Evolutionary conservation across 1,140 invertebrate species (phyloP).

Genomic region (Panulirus ornatus): DNA sequence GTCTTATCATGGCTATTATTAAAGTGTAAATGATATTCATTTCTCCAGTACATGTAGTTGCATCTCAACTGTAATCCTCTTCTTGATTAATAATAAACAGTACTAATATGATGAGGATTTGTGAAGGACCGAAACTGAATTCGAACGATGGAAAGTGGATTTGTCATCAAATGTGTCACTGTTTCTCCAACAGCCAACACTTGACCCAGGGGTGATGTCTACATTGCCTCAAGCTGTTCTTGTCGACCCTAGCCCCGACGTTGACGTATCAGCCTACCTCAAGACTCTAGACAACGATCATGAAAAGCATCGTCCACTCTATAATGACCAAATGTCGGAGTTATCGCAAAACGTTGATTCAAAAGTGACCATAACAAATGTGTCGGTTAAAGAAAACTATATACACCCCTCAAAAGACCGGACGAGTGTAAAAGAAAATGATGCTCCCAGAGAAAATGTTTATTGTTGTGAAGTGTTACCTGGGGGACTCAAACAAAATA

Average conservation of each 20-base stretch:
- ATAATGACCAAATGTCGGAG: background rate
- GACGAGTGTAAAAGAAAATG: background rate
- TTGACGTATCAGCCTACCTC: slow-evolving; percentile 21
- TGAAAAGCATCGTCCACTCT: background rate
- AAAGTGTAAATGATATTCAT: too few relatives aligned
- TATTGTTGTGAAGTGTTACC: background rate
- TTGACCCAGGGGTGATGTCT: background rate
- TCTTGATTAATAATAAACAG: too few relatives aligned
- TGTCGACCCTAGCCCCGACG: slow-evolving; percentile 4
- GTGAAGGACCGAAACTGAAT: too few relatives aligned
- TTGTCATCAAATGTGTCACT: too few relatives aligned
- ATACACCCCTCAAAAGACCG: background rate
- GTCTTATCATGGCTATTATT: too few relatives aligned
- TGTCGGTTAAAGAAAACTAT: background rate
- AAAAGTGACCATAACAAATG: background rate
- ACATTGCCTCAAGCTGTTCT: slow-evolving; percentile 28
- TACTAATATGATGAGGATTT: too few relatives aligned
- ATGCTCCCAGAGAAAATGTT: background rate
- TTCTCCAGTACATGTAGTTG: too few relatives aligned
- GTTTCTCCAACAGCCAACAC: slow-evolving; percentile 22
- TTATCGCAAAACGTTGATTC: background rate
- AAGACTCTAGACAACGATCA: background rate
- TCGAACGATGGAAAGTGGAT: too few relatives aligned
- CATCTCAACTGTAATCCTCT: too few relatives aligned
- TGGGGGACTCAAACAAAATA: background rate